A percentile compares a stretch with the other conserved stretches of the same genome.
These are phyloP conservation scores for Galemys pyrenaicus DNA, from an alignment of 2,113 vertebrate species.

Conservation along the genomic window DNA sequence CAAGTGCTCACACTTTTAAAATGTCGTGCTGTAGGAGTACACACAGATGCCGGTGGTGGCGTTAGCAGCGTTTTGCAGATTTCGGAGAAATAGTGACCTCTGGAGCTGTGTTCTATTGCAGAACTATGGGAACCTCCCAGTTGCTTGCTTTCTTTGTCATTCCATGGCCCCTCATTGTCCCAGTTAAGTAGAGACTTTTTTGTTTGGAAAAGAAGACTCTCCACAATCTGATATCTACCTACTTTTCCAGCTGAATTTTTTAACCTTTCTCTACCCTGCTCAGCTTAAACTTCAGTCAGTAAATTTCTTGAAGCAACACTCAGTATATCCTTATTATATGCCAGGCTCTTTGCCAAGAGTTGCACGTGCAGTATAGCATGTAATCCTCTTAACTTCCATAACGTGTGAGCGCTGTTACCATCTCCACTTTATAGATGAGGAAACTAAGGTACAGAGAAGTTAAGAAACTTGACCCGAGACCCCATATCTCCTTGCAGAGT, in stretches of 20 bases:
- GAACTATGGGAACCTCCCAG: neutral
- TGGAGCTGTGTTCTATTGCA: neutral
- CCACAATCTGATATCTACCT: neutral
- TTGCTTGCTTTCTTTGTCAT: neutral
- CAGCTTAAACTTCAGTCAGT: neutral
- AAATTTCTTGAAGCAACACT: neutral
- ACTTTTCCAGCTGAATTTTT: neutral
- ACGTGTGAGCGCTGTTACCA: rapidly evolving
- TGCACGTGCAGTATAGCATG: rapidly evolving
- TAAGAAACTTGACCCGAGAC: neutral
- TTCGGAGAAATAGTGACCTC: neutral
- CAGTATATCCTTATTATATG: neutral
- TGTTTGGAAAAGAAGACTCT: neutral
- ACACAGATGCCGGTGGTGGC: rapidly evolving
- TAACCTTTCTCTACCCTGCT: neutral
- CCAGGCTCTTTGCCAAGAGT: neutral
- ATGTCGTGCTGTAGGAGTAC: rapidly evolving
- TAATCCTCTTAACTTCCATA: neutral
- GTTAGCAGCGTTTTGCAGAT: neutral
- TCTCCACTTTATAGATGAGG: neutral
- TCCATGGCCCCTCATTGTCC: neutral
- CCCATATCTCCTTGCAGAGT: neutral
- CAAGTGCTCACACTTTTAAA: rapidly evolving
- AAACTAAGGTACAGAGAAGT: neutral
- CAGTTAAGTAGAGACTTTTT: neutral